Evolutionary conservation across 2,797 vertebrate genomes (phyloP), one percentile per base, ranked within the genome.

Genomic region (Varecia variegata): DNA sequence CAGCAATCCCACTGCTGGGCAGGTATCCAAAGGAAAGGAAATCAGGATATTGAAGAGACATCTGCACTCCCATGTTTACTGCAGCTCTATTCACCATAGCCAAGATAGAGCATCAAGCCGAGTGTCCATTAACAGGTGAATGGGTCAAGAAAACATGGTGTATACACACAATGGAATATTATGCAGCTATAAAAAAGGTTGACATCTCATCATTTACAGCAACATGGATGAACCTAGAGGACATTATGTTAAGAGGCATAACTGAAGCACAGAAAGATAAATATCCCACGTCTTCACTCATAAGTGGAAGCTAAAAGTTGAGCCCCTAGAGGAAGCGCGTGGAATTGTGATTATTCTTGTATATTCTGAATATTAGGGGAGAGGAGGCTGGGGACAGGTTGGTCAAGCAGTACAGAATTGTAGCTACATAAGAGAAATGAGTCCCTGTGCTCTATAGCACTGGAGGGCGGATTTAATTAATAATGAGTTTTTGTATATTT

Each of bases 391-490:
- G 32, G 32, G 32, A 65, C 7, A 18, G 14, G 32, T n/a, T 65
- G 32, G 8, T 65, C 32, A 9, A n/a, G 7, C 62, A n/a, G n/a
- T 18, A 15, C 32, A 65, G 18, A 65, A 18, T 65, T 18, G 18
- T 18, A 65, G 62, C 15, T 0, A 65, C 7, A 18, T 65, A 17
- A 15, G 32, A 65, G 32, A 65, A n/a, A 65, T 8, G 23, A 65
- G 32, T 18, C 15, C 7, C 32, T n/a, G 62, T n/a, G 56, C 23
- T 54, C 52, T 21, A 3, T 21, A 54, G 52, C 20, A 3, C 52
- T 25, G 9, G 3, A 5, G 23, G 23, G 56, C 0, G 32, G 18
- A n/a, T n/a, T n/a, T 18, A n/a, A 7, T 9, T 27, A 18, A 65
- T 65, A 18, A 65, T 65, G n/a, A 65, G n/a, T 65, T n/a, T 4